Evolutionary conservation across 2,113 vertebrate species (phyloP).

Genomic region (Urocolius indicus): DNA sequence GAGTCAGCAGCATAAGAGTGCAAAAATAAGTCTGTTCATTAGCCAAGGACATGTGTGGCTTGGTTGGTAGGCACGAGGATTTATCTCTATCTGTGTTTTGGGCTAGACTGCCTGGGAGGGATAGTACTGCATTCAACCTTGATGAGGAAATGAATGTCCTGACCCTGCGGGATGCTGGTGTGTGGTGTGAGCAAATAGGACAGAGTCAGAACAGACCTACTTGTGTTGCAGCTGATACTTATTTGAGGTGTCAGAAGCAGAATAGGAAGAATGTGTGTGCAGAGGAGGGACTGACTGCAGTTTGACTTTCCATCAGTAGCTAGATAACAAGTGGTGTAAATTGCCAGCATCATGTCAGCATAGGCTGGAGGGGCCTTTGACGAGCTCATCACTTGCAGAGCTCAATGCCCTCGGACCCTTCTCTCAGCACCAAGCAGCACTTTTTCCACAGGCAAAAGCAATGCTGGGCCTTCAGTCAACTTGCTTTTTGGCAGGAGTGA

Average conservation of each 20-base stretch:
- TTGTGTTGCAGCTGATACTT: background rate
- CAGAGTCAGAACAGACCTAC: background rate
- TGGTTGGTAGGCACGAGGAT: background rate
- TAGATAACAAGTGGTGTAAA: background rate
- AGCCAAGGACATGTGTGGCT: background rate
- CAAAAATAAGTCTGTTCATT: background rate
- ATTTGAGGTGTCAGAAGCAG: background rate
- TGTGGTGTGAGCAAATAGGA: background rate
- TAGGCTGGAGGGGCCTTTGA: background rate
- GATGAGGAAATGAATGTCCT: background rate
- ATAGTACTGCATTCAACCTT: background rate
- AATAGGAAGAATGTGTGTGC: background rate
- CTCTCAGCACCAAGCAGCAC: rapidly evolving
- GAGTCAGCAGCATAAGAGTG: background rate
- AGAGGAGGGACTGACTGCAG: background rate
- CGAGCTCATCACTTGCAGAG: rapidly evolving
- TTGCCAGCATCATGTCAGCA: background rate
- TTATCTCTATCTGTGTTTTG: background rate
- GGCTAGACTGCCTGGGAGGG: background rate
- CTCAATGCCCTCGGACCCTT: rapidly evolving
- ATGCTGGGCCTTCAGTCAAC: background rate
- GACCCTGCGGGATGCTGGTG: background rate
- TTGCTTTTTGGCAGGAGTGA: background rate
- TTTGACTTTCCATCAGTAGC: background rate
- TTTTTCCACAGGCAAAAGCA: background rate